Evolutionary conservation across 1,140 invertebrate genomes (phyloP).

Genomic region (Papilio glaucus): DNA sequence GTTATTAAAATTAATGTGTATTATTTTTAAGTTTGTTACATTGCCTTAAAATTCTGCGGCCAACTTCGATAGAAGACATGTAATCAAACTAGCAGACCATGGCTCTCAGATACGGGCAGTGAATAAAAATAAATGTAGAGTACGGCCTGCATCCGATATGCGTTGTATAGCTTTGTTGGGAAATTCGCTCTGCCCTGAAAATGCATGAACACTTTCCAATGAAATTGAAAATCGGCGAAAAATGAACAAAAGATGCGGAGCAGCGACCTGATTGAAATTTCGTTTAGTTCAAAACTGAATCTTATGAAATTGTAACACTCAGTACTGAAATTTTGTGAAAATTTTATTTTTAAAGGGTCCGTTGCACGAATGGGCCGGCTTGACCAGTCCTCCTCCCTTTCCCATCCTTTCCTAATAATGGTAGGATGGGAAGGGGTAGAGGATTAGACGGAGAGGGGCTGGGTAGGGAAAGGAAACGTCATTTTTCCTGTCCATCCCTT

Average conservation of each 20-base stretch:
- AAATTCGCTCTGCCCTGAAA: constrained; percentile 15
- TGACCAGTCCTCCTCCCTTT: no score
- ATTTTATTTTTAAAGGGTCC: constrained; percentile 2
- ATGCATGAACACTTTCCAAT: constrained; percentile 31
- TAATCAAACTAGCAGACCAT: constrained; percentile 16
- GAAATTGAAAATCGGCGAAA: constrained; percentile 34
- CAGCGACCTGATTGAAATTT: constrained; percentile 34
- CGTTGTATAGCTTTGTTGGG: constrained; percentile 9
- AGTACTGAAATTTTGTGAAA: not conserved
- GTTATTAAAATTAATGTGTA: no score
- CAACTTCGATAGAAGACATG: not conserved
- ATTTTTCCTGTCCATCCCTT: no score
- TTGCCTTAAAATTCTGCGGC: not conserved
- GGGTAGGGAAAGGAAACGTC: no score
- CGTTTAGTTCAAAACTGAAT: constrained; percentile 26
- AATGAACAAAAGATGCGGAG: constrained; percentile 30
- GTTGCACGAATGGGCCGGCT: no score
- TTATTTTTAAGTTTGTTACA: not conserved
- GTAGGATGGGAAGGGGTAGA: no score
- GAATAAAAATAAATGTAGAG: constrained; percentile 26
- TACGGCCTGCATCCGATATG: constrained; percentile 26
- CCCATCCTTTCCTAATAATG: no score
- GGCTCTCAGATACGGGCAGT: constrained; percentile 22
- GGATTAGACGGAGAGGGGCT: no score
- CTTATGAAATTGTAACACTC: constrained; percentile 18